Percentiles rank a stretch among this genome's conserved stretches.
Conservation (phyloP, 2,113 vertebrate genomes). For the Osmerus mordax region DNA sequence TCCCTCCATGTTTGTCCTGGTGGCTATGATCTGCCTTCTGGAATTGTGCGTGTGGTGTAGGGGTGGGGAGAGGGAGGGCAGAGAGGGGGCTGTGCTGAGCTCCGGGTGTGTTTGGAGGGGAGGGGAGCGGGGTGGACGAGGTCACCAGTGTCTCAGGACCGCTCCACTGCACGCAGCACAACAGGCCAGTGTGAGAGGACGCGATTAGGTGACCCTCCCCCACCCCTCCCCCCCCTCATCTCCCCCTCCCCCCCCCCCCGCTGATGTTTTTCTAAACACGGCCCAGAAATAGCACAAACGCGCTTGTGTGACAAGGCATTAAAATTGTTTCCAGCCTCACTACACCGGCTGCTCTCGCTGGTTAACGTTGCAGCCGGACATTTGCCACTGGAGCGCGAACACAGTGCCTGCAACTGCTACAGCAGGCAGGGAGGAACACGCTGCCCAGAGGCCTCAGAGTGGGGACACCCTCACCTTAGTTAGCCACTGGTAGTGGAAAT, state of each 20-base stretch:
- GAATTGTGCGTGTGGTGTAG: too few species aligned
- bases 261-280: conserved; percentile 17
- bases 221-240: too few species aligned
- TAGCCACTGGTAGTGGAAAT: background rate
- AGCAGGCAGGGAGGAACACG: background rate
- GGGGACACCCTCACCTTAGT: background rate
- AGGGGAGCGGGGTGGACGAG: conserved; percentile 21
- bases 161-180: conserved; percentile 1
- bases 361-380: conserved; percentile 24
- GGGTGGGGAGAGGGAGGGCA: conserved; percentile 6
- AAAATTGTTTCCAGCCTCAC: conserved; percentile 46
- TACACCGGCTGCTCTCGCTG: conserved; percentile 14
- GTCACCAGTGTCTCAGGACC: conserved; percentile 28
- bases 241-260: too few species aligned
- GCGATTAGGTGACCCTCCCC: conserved; percentile 11
- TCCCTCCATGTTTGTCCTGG: conserved; percentile 8
- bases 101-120: conserved; percentile 3
- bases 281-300: conserved; percentile 33
- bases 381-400: conserved; percentile 8
- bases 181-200: conserved; percentile 6
- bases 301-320: conserved; percentile 34
- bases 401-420: conserved; percentile 2
- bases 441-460: background rate
- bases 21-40: conserved; percentile 34
- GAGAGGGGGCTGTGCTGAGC: conserved; percentile 14